These are phyloP conservation scores for Nycticryphes semicollaris DNA, from an alignment of 2,113 vertebrate species.

Conservation along the genomic window DNA sequence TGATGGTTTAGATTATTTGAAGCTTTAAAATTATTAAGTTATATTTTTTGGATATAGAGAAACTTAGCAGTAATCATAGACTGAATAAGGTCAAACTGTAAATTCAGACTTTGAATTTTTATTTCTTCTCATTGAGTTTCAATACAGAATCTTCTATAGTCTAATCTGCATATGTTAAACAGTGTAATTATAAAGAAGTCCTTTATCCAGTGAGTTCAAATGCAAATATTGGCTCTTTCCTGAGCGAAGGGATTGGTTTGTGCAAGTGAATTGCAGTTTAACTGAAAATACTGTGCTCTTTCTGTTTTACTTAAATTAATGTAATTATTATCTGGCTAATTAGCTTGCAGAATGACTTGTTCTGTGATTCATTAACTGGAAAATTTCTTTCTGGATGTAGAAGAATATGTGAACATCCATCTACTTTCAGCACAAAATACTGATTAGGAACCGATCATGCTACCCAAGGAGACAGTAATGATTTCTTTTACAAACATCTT, in stretches of 20 bases:
- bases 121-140: constrained; percentile 45
- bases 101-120: constrained; percentile 51
- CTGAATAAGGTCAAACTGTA: constrained; percentile 37
- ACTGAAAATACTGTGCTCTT: constrained; percentile 24
- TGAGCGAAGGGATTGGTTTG: constrained; percentile 37
- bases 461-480: not conserved
- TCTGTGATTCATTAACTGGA: constrained; percentile 60
- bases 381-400: constrained; percentile 45
- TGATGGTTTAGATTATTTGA: constrained; percentile 14
- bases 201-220: constrained; percentile 73
- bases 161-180: constrained; percentile 73
- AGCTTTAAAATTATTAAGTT: constrained; percentile 27
- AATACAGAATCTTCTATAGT: constrained; percentile 38
- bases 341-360: constrained; percentile 43
- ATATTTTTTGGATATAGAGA: constrained; percentile 12
- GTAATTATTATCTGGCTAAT: constrained; percentile 72
- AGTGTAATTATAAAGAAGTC: constrained; percentile 62
- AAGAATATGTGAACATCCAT: constrained; percentile 12
- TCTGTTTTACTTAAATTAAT: constrained; percentile 69
- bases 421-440: constrained; percentile 9
- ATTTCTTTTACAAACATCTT: constrained; percentile 33
- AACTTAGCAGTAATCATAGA: not conserved
- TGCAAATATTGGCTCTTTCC: constrained; percentile 69
- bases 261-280: constrained; percentile 59
- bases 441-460: not conserved